Conservation (phyloP, 2,888 invertebrate genomes). For the Oasisia sp. region DNA sequence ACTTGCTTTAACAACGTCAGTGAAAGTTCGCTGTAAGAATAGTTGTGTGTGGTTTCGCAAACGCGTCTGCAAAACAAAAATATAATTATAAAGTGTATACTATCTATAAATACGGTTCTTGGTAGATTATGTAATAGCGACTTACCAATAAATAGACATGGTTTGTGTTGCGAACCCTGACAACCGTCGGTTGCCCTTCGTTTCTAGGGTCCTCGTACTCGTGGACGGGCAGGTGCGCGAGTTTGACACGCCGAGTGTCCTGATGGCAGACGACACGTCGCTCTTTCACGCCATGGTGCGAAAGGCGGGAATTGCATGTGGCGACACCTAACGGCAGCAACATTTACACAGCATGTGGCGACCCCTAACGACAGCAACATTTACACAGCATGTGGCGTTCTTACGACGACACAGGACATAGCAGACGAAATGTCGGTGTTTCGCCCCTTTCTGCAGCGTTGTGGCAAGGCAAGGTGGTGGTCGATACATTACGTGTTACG, state of each 20-base stretch:
- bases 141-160: no score
- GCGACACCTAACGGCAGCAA: not conserved
- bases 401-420: not conserved
- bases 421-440: not conserved
- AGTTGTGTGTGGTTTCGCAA: no score
- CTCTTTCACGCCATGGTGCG: not conserved
- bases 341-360: not conserved
- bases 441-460: not conserved
- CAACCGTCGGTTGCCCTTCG: not conserved
- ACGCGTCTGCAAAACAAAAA: no score
- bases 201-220: not conserved
- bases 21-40: no score
- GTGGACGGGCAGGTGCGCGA: not conserved
- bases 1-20: no score
- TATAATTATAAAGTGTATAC: no score
- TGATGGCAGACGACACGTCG: not conserved
- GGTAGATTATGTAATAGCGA: no score
- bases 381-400: not conserved
- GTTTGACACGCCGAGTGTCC: not conserved
- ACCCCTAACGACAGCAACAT: not conserved
- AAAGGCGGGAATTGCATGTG: not conserved
- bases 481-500: not conserved
- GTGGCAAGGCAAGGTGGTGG: not conserved
- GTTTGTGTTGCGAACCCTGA: not conserved
- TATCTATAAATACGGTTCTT: no score